These are phyloP conservation scores for Oceanodroma leucorhoa DNA, from an alignment of 2,797 vertebrate species.

Conservation along the genomic window DNA sequence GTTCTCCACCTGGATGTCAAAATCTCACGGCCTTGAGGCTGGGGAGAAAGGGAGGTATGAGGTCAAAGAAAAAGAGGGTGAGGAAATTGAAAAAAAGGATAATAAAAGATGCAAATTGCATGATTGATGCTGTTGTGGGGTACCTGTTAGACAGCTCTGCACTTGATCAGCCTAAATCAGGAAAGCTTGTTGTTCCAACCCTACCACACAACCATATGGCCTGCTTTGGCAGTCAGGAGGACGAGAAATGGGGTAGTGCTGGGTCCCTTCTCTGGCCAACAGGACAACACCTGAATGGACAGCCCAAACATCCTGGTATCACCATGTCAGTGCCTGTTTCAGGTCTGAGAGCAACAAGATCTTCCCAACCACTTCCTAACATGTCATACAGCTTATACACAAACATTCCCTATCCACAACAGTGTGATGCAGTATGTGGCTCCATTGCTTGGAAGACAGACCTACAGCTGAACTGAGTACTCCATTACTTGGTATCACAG, in stretches of 20 bases:
- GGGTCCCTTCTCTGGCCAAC: neutral
- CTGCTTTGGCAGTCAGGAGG: neutral
- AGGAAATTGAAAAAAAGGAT: neutral
- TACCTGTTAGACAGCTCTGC: neutral
- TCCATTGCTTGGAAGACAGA: neutral
- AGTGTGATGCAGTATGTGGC: neutral
- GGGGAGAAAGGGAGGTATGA: neutral
- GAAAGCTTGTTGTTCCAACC: neutral
- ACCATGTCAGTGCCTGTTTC: neutral
- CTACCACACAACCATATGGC: neutral
- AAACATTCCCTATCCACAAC: neutral
- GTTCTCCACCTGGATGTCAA: neutral
- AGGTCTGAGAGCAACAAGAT: neutral
- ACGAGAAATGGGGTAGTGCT: neutral
- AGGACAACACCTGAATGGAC: neutral
- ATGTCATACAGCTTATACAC: rapidly evolving
- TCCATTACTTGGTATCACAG: neutral
- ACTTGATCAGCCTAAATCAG: neutral
- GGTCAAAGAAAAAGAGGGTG: neutral
- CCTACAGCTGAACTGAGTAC: neutral
- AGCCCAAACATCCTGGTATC: neutral
- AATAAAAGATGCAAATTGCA: neutral
- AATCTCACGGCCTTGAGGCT: neutral
- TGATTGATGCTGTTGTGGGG: neutral
- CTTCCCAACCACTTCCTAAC: neutral